phyloP scores from a whole-genome alignment of 1,140 invertebrate species.

The Pseudomyrmex pallidus region DNA sequence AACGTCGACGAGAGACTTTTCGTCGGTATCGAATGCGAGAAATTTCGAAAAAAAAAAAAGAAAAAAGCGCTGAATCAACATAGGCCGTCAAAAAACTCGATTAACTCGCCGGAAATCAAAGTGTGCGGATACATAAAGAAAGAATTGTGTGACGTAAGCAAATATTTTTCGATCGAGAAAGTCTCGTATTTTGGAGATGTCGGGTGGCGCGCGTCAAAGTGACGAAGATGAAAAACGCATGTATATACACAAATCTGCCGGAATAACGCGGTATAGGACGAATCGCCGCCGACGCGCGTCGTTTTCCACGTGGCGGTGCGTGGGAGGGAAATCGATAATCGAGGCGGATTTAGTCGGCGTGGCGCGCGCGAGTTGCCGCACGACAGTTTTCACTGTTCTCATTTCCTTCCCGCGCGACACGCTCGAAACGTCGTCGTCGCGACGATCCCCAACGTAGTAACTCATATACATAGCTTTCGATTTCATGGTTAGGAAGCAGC shows the following conservation, averaged over 20 bases:
- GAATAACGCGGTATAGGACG: conserved; percentile 2
- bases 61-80: too few species aligned
- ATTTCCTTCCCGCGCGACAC: conserved; percentile 16
- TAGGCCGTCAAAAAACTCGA: too few species aligned
- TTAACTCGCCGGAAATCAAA: too few species aligned
- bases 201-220: too few species aligned
- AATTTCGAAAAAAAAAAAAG: too few species aligned
- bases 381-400: conserved; percentile 34
- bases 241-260: conserved; percentile 7
- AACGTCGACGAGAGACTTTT: too few species aligned
- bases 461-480: conserved; percentile 6
- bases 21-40: too few species aligned
- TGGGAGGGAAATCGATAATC: conserved; percentile 52
- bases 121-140: not conserved
- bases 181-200: not conserved
- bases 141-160: conserved; percentile 9
- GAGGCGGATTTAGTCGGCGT: conserved; percentile 41
- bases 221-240: not conserved
- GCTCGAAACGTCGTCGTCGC: not conserved
- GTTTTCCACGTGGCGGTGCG: conserved; percentile 38
- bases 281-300: not conserved
- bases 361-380: not conserved
- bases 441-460: not conserved
- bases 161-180: not conserved
- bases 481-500: conserved; percentile 12